These are phyloP conservation scores for Polylopha cassiicola DNA, from an alignment of 2,888 invertebrate genomes.

Conservation along the genomic window DNA sequence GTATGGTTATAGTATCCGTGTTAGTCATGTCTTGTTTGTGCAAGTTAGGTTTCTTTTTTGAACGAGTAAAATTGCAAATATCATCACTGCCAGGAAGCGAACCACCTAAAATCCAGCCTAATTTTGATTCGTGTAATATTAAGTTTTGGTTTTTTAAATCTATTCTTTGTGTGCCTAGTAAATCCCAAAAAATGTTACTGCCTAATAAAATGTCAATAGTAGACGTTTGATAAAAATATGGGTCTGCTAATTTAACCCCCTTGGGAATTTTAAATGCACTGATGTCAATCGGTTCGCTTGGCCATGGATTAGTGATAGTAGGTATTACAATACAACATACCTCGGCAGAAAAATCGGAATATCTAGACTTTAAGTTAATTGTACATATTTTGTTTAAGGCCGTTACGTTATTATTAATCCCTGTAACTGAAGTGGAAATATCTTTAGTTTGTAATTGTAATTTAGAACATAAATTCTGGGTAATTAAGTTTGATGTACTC, in stretches of 20 bases:
- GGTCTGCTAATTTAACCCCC: slow-evolving; percentile 3
- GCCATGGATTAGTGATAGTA: slow-evolving; percentile 1
- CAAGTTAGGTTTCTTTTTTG: neutral
- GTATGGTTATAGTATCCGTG: neutral
- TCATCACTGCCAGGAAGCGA: neutral
- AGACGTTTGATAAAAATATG: slow-evolving; percentile 2
- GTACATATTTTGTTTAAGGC: neutral
- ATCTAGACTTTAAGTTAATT: neutral
- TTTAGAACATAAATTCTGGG: neutral
- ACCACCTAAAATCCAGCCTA: slow-evolving; percentile 1
- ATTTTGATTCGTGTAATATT: neutral
- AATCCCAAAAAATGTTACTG: neutral
- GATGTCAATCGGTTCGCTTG: neutral
- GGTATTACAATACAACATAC: slow-evolving; percentile 3
- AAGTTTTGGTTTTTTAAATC: neutral
- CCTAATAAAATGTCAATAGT: slow-evolving; percentile 2
- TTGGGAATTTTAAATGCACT: slow-evolving; percentile 13
- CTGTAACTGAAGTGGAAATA: neutral
- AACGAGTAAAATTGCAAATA: neutral
- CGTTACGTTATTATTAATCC: neutral
- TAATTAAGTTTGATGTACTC: neutral
- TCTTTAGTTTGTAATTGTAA: neutral
- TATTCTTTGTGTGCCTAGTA: neutral
- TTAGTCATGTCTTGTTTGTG: neutral
- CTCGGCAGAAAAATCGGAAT: neutral